Evolutionary conservation across 2,113 vertebrate genomes (phyloP).

Genomic region (Sander lucioperca): DNA sequence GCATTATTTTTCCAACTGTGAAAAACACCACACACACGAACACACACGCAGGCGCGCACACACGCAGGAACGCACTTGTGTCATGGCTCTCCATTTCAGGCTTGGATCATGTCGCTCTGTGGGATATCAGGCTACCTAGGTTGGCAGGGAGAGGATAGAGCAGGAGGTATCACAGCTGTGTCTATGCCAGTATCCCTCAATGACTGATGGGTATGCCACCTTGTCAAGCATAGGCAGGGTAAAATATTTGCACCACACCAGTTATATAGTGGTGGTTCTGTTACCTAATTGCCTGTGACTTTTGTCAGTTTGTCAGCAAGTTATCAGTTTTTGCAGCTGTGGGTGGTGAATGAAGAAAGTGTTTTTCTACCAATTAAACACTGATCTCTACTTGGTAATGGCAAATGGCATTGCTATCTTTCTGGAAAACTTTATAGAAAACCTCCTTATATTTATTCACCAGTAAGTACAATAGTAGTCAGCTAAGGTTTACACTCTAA

Average conservation of each 20-base stretch:
- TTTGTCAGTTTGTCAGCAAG: background rate
- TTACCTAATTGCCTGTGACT: background rate
- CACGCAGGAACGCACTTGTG: slow-evolving; percentile 11
- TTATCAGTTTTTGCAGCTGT: slow-evolving; percentile 19
- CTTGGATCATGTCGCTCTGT: slow-evolving; percentile 44
- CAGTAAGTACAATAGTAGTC: background rate
- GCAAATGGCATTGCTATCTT: background rate
- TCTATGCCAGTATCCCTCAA: slow-evolving; percentile 11
- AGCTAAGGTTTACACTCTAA: background rate
- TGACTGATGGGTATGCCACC: slow-evolving; percentile 23
- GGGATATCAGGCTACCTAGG: slow-evolving; percentile 57
- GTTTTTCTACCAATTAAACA: no score
- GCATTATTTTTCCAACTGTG: slow-evolving; percentile 45
- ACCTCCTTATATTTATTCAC: background rate
- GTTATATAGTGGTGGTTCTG: background rate
- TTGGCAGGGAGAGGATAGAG: slow-evolving; percentile 39
- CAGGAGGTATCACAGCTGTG: slow-evolving; percentile 50
- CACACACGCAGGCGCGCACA: background rate
- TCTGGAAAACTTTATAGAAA: background rate
- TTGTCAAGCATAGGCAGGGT: slow-evolving; percentile 28
- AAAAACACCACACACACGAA: slow-evolving; percentile 1
- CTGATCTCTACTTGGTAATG: background rate
- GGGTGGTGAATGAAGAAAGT: slow-evolving; percentile 3
- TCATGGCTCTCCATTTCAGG: slow-evolving; percentile 69
- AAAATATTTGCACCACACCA: background rate